A percentile compares a stretch with the other conserved stretches of the same genome.
These are phyloP conservation scores for Porites evermanni DNA, from an alignment of 92 coral and sea anemone species.

Conservation along the genomic window DNA sequence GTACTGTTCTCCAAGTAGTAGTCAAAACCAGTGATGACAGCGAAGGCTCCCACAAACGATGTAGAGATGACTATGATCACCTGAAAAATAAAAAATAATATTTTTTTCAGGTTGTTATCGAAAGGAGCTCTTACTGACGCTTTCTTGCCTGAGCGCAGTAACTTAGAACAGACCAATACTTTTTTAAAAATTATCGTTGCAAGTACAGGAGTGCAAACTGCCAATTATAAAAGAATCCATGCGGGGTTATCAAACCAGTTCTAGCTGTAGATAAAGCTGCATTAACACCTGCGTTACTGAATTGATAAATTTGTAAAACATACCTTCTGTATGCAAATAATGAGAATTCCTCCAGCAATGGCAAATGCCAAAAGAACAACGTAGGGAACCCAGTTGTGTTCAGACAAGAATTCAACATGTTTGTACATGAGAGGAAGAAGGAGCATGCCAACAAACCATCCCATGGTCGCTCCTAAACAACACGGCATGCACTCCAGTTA, in stretches of 20 bases:
- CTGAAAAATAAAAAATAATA: constrained; percentile 28
- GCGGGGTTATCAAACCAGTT: too few relatives aligned
- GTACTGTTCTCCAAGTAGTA: constrained; percentile 85
- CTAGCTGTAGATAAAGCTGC: not conserved
- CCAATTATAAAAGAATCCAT: too few relatives aligned
- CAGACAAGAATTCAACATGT: constrained; percentile 72
- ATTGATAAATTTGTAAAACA: not conserved
- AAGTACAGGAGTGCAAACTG: too few relatives aligned
- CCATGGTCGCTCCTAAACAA: constrained; percentile 84
- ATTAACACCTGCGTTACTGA: not conserved
- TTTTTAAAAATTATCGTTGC: too few relatives aligned
- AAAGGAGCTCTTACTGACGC: too few relatives aligned
- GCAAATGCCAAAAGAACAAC: constrained; percentile 69
- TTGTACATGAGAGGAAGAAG: constrained; percentile 74
- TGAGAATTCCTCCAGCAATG: constrained; percentile 76
- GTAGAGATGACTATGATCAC: constrained; percentile 79
- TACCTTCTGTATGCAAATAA: constrained; percentile 87
- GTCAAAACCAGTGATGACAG: constrained; percentile 79
- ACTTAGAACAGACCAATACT: constrained; percentile 71
- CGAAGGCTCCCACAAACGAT: constrained; percentile 85
- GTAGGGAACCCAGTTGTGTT: constrained; percentile 81
- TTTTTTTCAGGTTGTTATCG: not conserved
- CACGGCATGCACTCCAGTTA: not conserved
- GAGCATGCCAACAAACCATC: constrained; percentile 93
- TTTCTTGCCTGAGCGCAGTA: constrained; percentile 40